Conservation (phyloP, 2,888 invertebrate species). For the Cybosia mesomella region DNA sequence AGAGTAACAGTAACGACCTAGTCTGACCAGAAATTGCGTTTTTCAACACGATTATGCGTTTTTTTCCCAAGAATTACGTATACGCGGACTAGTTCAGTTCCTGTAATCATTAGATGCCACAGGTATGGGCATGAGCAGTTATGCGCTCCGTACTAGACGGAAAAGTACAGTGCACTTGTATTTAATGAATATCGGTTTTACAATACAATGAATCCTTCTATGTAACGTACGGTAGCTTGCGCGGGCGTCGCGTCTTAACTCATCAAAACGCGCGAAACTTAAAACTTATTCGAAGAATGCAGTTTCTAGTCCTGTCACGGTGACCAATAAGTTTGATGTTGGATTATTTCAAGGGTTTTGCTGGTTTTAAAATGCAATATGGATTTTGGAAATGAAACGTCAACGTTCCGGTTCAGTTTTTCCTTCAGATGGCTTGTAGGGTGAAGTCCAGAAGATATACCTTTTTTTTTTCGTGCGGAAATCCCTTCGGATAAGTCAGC, state of each 20-base stretch:
- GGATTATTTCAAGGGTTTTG: no score
- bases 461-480: no score
- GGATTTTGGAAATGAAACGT: no score
- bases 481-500: no score
- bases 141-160: slow-evolving; percentile 40
- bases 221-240: slow-evolving; percentile 65
- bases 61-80: slow-evolving; percentile 50
- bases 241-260: slow-evolving; percentile 53
- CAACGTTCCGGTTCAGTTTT: no score
- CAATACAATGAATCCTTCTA: slow-evolving; percentile 48
- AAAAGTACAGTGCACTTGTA: slow-evolving; percentile 13
- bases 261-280: slow-evolving; percentile 57
- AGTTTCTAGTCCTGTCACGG: no score
- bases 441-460: no score
- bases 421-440: no score
- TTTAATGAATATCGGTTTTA: neutral
- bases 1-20: slow-evolving; percentile 41
- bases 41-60: slow-evolving; percentile 35
- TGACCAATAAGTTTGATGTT: no score
- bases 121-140: slow-evolving; percentile 53
- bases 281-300: no score
- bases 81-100: slow-evolving; percentile 65
- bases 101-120: slow-evolving; percentile 66
- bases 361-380: no score
- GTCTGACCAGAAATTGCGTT: slow-evolving; percentile 46